These are phyloP conservation scores for Chelonia mydas DNA, from an alignment of 2,797 vertebrate genomes.

Conservation along the genomic window DNA sequence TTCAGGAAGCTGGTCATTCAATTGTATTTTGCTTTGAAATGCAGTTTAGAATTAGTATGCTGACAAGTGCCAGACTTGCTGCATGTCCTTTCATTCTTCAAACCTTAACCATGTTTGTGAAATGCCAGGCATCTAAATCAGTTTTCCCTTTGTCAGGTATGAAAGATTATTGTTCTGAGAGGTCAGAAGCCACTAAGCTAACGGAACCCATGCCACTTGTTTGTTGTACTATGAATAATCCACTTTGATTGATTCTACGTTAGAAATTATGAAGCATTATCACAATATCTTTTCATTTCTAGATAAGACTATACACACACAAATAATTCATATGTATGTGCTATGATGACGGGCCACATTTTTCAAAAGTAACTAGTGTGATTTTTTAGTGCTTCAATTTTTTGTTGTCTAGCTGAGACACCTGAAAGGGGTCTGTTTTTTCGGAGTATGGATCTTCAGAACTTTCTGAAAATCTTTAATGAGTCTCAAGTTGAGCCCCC, in stretches of 20 bases:
- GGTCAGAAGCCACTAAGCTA: constrained; percentile 1
- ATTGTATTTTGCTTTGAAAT: neutral
- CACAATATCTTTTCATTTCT: neutral
- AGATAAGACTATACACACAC: neutral
- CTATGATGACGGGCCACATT: neutral
- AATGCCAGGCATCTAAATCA: constrained; percentile 47
- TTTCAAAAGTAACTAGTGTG: neutral
- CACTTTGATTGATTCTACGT: neutral
- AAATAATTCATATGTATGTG: neutral
- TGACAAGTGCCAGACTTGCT: constrained; percentile 8
- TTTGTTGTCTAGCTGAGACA: neutral
- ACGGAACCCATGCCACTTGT: neutral
- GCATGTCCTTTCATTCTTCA: constrained; percentile 20
- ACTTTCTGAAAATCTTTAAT: neutral
- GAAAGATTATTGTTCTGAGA: constrained; percentile 32
- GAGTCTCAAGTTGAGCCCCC: neutral
- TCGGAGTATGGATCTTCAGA: neutral
- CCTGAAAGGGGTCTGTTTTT: neutral
- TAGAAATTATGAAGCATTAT: neutral
- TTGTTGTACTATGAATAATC: neutral
- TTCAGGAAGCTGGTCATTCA: neutral
- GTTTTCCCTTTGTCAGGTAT: constrained; percentile 16
- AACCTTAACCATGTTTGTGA: constrained; percentile 53
- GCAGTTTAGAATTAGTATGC: constrained; percentile 15
- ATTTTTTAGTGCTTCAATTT: neutral